phyloP scores from a whole-genome alignment of 2,888 invertebrate species.

The Luperina testacea region DNA sequence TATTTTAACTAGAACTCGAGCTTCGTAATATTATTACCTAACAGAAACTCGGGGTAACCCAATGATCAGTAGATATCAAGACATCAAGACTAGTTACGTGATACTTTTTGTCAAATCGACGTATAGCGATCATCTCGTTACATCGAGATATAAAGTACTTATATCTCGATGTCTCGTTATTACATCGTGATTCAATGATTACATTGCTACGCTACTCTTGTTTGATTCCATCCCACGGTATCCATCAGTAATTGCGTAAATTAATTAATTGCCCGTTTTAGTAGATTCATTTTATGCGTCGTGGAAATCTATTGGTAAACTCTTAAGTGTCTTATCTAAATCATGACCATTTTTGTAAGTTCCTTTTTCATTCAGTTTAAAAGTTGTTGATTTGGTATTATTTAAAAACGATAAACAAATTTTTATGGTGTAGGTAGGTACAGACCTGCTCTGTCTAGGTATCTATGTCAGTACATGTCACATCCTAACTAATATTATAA shows the following conservation, averaged over 20 bases:
- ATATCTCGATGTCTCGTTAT: no score
- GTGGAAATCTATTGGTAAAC: neutral
- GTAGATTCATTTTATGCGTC: neutral
- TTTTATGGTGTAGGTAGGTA: no score
- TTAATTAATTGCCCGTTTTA: neutral
- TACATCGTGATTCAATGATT: constrained; percentile 17
- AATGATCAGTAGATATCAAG: neutral
- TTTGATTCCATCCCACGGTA: constrained; percentile 1
- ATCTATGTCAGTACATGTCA: neutral
- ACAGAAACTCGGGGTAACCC: neutral
- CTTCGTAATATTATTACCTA: neutral
- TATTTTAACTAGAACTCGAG: neutral
- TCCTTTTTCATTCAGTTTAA: neutral
- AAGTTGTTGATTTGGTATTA: neutral
- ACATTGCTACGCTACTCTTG: neutral
- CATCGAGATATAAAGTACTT: no score
- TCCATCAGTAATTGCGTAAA: neutral
- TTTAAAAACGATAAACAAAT: neutral
- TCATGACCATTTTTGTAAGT: neutral
- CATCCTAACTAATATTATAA: no score
- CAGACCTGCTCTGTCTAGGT: no score
- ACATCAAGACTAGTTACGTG: neutral
- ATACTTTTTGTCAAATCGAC: constrained; percentile 21
- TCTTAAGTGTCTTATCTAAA: neutral
- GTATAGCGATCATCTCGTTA: neutral